Conservation (phyloP, 1,140 invertebrate species). For the Chymomyza costata region DNA sequence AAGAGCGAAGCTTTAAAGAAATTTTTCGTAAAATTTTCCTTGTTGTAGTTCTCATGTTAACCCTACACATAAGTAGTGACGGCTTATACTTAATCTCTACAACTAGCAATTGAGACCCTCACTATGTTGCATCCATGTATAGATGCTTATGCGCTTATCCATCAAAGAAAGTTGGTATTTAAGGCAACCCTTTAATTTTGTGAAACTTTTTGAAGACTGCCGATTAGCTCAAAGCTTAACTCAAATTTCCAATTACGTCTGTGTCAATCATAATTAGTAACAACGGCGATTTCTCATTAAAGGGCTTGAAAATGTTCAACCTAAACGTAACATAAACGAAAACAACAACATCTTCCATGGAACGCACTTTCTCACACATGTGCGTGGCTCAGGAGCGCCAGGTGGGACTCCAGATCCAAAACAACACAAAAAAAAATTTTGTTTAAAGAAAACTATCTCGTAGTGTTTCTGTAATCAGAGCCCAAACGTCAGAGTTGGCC, state of each 20-base stretch:
- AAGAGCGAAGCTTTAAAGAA: too few relatives aligned
- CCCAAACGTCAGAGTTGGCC: conserved; percentile 6
- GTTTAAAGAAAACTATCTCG: neutral
- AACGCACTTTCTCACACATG: conserved; percentile 62
- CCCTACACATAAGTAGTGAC: too few relatives aligned
- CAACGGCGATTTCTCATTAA: conserved; percentile 73
- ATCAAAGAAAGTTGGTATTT: conserved; percentile 67
- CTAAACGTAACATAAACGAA: conserved; percentile 42
- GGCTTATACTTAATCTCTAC: too few relatives aligned
- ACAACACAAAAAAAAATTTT: conserved; percentile 25
- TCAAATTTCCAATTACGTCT: conserved; percentile 74
- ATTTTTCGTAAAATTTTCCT: too few relatives aligned
- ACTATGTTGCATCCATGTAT: too few relatives aligned
- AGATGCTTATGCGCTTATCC: conserved; percentile 63
- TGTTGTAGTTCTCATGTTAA: too few relatives aligned
- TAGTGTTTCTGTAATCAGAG: conserved; percentile 14
- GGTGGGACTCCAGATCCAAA: conserved; percentile 2
- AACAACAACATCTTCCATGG: conserved; percentile 24
- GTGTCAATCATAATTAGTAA: conserved; percentile 75
- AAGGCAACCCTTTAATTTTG: conserved; percentile 68
- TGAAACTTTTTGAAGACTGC: conserved; percentile 69
- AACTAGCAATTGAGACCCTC: too few relatives aligned
- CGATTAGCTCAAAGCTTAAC: conserved; percentile 56
- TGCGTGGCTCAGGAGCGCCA: conserved; percentile 54
- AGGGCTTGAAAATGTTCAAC: conserved; percentile 46